These are phyloP conservation scores for Hipposideros armiger DNA, from an alignment of 2,113 vertebrate genomes.

Conservation along the genomic window DNA sequence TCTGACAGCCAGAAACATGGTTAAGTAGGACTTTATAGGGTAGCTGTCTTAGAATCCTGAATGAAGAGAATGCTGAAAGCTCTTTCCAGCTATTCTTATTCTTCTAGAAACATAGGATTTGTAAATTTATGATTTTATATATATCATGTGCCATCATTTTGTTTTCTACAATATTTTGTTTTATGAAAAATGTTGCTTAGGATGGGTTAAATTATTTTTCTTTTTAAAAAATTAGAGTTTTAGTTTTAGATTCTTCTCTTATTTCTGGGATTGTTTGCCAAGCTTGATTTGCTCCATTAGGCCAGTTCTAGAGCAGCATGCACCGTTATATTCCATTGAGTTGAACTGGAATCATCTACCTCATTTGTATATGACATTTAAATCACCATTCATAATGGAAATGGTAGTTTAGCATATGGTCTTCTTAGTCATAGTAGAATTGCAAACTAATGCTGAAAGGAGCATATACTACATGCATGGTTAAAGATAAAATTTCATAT, in stretches of 20 bases:
- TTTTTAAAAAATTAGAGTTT: not conserved
- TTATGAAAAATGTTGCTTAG: conserved; percentile 18
- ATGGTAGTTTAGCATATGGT: conserved; percentile 30
- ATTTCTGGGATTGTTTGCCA: conserved; percentile 34
- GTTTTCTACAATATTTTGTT: conserved; percentile 3
- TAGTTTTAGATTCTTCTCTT: conserved; percentile 42
- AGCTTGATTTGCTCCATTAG: conserved; percentile 29
- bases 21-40: not conserved
- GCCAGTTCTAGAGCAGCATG: not conserved
- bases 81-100: not conserved
- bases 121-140: conserved; percentile 57
- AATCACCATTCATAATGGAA: conserved; percentile 24
- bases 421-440: conserved; percentile 50
- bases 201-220: not conserved
- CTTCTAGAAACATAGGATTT: conserved; percentile 51
- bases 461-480: not conserved
- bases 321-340: conserved; percentile 33
- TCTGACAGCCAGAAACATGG: not conserved
- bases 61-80: not conserved
- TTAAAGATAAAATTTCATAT: conserved; percentile 48
- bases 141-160: not conserved
- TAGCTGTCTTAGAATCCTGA: not conserved
- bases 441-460: conserved; percentile 35
- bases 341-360: conserved; percentile 21
- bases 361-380: conserved; percentile 43